phyloP scores from a whole-genome alignment of 1,140 invertebrate genomes.

The Gryon sp. region DNA sequence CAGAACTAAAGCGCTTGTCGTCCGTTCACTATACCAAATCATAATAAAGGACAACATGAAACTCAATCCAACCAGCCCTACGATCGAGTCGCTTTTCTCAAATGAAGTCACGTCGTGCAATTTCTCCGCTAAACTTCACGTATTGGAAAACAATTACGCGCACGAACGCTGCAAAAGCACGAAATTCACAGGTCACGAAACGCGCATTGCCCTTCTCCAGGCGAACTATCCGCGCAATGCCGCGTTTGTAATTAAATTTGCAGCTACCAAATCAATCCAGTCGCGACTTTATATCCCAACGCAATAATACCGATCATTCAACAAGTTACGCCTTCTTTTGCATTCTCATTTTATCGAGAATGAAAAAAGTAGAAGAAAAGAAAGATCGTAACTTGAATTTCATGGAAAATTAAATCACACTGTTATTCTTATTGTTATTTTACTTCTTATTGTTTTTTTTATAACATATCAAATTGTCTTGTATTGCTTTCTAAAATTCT shows the following conservation, averaged over 20 bases:
- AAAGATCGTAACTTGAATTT: no score
- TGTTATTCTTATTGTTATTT: not conserved
- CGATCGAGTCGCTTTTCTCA: constrained; percentile 27
- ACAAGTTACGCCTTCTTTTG: constrained; percentile 35
- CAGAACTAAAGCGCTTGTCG: no score
- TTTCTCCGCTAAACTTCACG: constrained; percentile 50
- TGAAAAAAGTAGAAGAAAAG: no score
- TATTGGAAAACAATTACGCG: constrained; percentile 61
- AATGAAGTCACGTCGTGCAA: constrained; percentile 52
- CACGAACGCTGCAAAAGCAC: constrained; percentile 43
- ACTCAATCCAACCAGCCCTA: not conserved
- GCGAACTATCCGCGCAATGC: not conserved
- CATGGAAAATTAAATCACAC: no score
- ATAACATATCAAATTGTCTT: no score
- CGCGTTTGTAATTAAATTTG: constrained; percentile 35
- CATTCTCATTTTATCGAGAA: no score
- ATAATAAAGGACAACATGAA: constrained; percentile 35
- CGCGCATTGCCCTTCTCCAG: constrained; percentile 12
- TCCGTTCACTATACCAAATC: constrained; percentile 25
- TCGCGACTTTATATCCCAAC: not conserved
- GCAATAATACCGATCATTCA: constrained; percentile 31
- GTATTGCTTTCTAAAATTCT: no score
- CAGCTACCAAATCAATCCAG: constrained; percentile 16
- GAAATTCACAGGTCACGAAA: constrained; percentile 53
- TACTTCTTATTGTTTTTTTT: not conserved